A percentile compares a stretch with the other conserved stretches of the same genome.
phyloP scores from a whole-genome alignment of 1,140 invertebrate genomes.

The Apis laboriosa region DNA sequence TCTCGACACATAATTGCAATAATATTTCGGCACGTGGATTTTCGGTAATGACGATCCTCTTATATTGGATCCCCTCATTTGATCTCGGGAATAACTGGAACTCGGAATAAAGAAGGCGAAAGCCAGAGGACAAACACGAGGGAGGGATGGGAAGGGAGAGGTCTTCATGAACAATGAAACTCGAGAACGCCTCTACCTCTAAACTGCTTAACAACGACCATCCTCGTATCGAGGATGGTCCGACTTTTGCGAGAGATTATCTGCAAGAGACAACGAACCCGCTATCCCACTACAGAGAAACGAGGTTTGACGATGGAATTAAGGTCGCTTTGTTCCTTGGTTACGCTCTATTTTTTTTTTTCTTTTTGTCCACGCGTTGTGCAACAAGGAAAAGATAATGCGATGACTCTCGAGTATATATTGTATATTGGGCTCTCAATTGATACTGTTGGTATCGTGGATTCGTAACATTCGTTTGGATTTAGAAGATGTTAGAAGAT shows the following conservation, averaged over 20 bases:
- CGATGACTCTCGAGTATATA: no score
- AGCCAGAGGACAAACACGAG: neutral
- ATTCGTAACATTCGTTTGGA: no score
- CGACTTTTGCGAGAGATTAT: neutral
- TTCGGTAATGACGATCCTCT: neutral
- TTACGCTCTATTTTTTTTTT: no score
- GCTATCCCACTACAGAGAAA: neutral
- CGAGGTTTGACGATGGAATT: neutral
- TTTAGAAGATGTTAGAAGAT: no score
- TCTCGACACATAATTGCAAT: neutral
- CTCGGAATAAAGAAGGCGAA: neutral
- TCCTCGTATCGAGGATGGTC: neutral
- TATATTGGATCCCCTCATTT: neutral
- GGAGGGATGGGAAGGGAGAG: no score
- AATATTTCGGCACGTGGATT: neutral
- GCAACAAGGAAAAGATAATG: no score
- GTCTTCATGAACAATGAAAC: neutral
- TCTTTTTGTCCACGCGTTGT: no score
- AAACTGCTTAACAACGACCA: constrained; percentile 10
- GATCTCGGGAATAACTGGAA: neutral
- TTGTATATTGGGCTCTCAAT: no score
- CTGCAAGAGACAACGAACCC: neutral
- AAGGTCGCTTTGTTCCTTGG: neutral
- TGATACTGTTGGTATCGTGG: no score
- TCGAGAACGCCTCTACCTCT: neutral